Evolutionary conservation across 2,888 invertebrate species (phyloP), one percentile per base, ranked within the genome.

Genomic region (Plemyria rubiginata): DNA sequence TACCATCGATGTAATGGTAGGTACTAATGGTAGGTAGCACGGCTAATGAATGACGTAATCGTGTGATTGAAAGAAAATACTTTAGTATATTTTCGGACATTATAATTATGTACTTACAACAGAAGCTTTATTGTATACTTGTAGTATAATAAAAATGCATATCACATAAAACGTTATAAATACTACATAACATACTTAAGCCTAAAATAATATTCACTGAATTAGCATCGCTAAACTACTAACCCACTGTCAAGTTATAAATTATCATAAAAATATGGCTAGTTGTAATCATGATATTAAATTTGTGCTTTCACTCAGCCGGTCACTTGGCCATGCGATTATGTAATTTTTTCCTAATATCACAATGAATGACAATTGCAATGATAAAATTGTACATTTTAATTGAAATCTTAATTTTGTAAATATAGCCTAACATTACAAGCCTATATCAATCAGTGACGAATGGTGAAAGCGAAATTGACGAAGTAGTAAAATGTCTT

Each of bases 51-150:
- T n/a, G n/a, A n/a, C n/a, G n/a, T n/a, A n/a, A n/a, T n/a, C n/a
- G n/a, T n/a, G n/a, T 12, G 11, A 28, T 51, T 51, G 22, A 41
- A 64, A 38, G 29, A 60, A 56, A 62, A 59, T 28, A 52, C 36
- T 38, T 50, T 36, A 52, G 28, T 62, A 46, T 62, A 75, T 77
- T 45, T 81, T 77, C 73, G 80, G 77, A 79, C 83, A 78, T 87
- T 85, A 87, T 88, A 88, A 84, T 87, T 86, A n/a, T n/a, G n/a
- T n/a, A 85, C 88, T 92, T 91, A 92, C 90, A 92, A 91, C 90
- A 91, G 89, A 90, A 92, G 92, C 90, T 87, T 90, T 91, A 92
- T 92, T 90, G 87, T 91, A 92, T 92, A 92, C 92, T 92, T 92
- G 90, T 79, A 92, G 92, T 92, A 92, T 88, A 84, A 87, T 90